phyloP scores from a whole-genome alignment of 2,888 invertebrate species.

The Cyclophora albipunctata region DNA sequence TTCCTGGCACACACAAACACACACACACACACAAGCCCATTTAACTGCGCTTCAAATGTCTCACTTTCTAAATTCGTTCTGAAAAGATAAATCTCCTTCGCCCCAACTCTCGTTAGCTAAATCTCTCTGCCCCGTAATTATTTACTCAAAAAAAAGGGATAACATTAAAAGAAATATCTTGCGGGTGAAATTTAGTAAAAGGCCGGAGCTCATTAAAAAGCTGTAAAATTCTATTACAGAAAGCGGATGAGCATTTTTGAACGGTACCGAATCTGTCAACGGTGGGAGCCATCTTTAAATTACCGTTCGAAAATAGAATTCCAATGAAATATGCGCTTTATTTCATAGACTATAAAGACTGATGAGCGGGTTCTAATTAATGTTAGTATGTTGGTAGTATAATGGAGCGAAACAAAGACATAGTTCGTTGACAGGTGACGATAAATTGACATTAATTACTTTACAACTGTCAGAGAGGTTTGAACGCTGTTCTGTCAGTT shows the following conservation, averaged over 20 bases:
- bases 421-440: conserved; percentile 56
- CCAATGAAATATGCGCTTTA: conserved; percentile 31
- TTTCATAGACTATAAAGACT: conserved; percentile 15
- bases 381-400: conserved; percentile 21
- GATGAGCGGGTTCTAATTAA: conserved; percentile 23
- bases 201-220: conserved; percentile 68
- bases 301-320: conserved; percentile 15
- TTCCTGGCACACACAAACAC: conserved; percentile 37
- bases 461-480: conserved; percentile 42
- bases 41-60: conserved; percentile 50
- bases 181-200: conserved; percentile 61
- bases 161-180: conserved; percentile 62
- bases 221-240: conserved; percentile 66
- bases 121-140: conserved; percentile 66
- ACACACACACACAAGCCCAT: conserved; percentile 31
- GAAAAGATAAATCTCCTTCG: conserved; percentile 69
- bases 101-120: conserved; percentile 67
- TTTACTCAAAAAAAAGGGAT: conserved; percentile 49
- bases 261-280: conserved; percentile 25
- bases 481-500: conserved; percentile 32
- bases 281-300: conserved; percentile 13
- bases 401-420: conserved; percentile 54
- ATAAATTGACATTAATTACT: conserved; percentile 70
- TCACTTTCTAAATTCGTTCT: conserved; percentile 73
- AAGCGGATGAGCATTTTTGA: conserved; percentile 44